Percentiles rank a stretch among this genome's conserved stretches.
These are phyloP conservation scores for Astropecten irregularis DNA, from an alignment of 53 echinoderm and acorn worm genomes.

Conservation along the genomic window DNA sequence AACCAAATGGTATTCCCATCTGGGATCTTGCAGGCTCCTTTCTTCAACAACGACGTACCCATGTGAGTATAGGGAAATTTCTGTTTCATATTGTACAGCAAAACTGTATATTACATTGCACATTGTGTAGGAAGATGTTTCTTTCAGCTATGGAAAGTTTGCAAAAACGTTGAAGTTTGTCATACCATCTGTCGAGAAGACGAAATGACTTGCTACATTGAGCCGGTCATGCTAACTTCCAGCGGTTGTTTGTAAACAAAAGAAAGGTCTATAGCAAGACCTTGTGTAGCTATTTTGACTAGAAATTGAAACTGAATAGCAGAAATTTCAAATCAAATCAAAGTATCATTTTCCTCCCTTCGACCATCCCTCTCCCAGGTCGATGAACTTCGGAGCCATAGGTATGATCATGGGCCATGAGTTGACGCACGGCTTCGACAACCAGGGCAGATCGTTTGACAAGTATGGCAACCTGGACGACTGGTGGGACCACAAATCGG, in stretches of 20 bases:
- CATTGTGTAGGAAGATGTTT: no score
- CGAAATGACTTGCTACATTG: no score
- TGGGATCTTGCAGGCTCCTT: constrained; percentile 85
- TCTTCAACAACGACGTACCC: constrained; percentile 69
- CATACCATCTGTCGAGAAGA: no score
- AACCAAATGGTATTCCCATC: constrained; percentile 94
- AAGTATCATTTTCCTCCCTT: background rate
- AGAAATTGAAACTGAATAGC: no score
- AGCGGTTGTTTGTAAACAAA: no score
- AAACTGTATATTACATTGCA: no score
- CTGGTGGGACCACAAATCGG: constrained; percentile 84
- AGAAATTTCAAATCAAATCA: no score
- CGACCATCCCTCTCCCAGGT: constrained; percentile 41
- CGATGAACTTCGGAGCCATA: constrained; percentile 92
- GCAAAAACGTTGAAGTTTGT: no score
- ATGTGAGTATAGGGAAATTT: constrained; percentile 65
- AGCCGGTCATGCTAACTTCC: no score
- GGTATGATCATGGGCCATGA: constrained; percentile 98
- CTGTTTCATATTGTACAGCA: background rate
- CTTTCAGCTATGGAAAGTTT: no score
- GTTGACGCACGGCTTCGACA: constrained; percentile 94
- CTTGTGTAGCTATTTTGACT: no score
- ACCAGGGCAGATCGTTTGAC: constrained; percentile 81
- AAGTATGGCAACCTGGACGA: constrained; percentile 79
- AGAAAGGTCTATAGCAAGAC: no score